Percentiles rank a stretch among this genome's conserved stretches.
Evolutionary conservation across 2,113 vertebrate genomes (phyloP).

Genomic region (Tricholaema leucomelas): DNA sequence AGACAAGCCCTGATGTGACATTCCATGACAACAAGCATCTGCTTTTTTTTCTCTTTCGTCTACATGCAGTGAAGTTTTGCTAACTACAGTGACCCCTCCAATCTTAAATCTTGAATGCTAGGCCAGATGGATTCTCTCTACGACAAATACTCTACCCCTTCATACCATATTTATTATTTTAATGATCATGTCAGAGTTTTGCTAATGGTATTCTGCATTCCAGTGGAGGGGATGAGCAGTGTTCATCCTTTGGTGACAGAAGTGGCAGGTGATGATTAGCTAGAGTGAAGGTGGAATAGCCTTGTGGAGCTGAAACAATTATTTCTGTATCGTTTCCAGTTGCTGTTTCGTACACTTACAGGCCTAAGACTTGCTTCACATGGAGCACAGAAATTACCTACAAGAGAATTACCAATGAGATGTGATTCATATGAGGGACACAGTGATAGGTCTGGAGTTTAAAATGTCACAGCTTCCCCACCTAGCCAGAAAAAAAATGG

Average conservation of each 20-base stretch:
- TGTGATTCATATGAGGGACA: neutral
- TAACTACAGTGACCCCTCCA: constrained; percentile 65
- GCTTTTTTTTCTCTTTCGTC: constrained; percentile 58
- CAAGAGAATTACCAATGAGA: constrained; percentile 27
- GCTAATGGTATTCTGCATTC: constrained; percentile 62
- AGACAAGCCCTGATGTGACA: constrained; percentile 82
- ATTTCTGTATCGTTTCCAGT: constrained; percentile 49
- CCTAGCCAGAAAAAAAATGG: constrained; percentile 68
- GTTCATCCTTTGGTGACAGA: constrained; percentile 61
- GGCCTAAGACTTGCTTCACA: constrained; percentile 61
- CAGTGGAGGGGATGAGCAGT: constrained; percentile 57
- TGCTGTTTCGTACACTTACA: constrained; percentile 38
- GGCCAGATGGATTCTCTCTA: constrained; percentile 61
- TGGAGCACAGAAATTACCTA: constrained; percentile 30
- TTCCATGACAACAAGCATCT: constrained; percentile 71
- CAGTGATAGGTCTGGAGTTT: constrained; percentile 46
- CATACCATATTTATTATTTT: constrained; percentile 56
- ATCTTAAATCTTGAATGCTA: constrained; percentile 66
- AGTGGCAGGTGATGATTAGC: constrained; percentile 51
- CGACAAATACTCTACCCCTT: constrained; percentile 62
- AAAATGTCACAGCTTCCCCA: constrained; percentile 28
- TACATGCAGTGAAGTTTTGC: constrained; percentile 72
- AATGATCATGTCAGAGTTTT: constrained; percentile 50
- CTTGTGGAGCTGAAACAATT: constrained; percentile 52
- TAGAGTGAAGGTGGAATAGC: constrained; percentile 26